A percentile compares a stretch with the other conserved stretches of the same genome.
These are phyloP conservation scores for Phallusia fumigata DNA, from an alignment of 23 tunicate genomes.

Conservation along the genomic window DNA sequence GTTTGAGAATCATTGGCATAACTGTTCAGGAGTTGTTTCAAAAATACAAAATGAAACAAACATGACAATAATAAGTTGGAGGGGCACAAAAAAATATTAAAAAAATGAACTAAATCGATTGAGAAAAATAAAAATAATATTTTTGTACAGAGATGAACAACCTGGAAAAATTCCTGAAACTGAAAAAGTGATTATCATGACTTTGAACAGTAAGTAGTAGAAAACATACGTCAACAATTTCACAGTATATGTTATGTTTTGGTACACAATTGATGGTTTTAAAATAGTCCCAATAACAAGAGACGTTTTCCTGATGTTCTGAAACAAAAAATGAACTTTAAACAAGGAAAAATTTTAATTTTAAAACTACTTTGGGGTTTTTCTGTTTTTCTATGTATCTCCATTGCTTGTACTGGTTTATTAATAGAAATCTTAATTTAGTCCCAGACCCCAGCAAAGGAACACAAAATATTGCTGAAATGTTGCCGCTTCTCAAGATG, in stretches of 20 bases:
- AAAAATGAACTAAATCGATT: no score
- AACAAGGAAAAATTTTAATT: no score
- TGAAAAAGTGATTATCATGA: constrained; percentile 39
- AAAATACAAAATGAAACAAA: no score
- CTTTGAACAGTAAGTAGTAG: constrained; percentile 50
- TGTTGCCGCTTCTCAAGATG: constrained; percentile 62
- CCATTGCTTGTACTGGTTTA: no score
- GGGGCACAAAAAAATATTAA: no score
- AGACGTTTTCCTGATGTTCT: neutral
- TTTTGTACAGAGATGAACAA: constrained; percentile 50
- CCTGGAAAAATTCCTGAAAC: constrained; percentile 49
- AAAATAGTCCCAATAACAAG: no score
- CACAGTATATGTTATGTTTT: no score
- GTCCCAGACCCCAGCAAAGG: constrained; percentile 1
- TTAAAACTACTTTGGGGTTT: no score
- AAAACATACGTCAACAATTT: neutral
- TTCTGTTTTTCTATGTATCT: no score
- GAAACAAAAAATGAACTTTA: neutral
- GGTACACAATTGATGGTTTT: no score
- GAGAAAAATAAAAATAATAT: neutral
- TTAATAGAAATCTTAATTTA: neutral
- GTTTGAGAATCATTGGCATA: neutral
- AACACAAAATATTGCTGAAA: constrained; percentile 13
- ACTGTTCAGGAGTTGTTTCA: no score
- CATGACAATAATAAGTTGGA: no score